These are phyloP conservation scores for Aegypius monachus DNA, from an alignment of 2,113 vertebrate species.

Conservation along the genomic window DNA sequence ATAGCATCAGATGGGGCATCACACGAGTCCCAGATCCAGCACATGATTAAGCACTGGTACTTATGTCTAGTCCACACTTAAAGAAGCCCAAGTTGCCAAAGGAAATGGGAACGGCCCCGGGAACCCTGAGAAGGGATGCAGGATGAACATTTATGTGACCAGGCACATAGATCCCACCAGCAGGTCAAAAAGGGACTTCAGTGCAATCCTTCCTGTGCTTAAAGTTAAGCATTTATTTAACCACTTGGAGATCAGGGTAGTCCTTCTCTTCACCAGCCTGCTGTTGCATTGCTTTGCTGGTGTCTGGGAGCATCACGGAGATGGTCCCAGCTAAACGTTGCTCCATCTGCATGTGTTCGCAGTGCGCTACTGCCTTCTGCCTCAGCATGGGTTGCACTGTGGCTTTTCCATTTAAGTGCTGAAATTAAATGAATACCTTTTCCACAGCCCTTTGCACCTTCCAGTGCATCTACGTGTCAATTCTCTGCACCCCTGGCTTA, in stretches of 20 bases:
- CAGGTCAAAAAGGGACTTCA: not conserved
- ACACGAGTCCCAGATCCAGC: not conserved
- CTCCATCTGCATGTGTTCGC: not conserved
- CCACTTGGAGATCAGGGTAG: not conserved
- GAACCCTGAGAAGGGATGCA: not conserved
- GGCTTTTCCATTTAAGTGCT: not conserved
- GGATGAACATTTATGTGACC: not conserved
- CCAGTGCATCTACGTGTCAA: not conserved
- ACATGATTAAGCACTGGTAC: not conserved
- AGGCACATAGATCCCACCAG: not conserved
- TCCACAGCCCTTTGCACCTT: not conserved
- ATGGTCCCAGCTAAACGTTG: not conserved
- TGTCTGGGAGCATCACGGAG: not conserved
- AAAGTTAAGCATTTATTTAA: not conserved
- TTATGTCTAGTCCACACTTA: not conserved
- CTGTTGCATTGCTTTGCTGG: not conserved
- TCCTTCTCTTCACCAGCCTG: not conserved
- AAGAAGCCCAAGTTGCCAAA: not conserved
- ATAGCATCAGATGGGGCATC: not conserved
- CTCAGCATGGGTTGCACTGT: accelerated
- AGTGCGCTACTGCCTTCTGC: not conserved
- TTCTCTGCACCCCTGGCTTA: not conserved
- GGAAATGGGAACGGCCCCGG: not conserved
- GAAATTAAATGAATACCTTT: not conserved
- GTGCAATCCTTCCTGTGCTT: not conserved